Base-by-base conservation (phyloP, 1,140 invertebrate genomes). In the Aradophagus sp. region DNA sequence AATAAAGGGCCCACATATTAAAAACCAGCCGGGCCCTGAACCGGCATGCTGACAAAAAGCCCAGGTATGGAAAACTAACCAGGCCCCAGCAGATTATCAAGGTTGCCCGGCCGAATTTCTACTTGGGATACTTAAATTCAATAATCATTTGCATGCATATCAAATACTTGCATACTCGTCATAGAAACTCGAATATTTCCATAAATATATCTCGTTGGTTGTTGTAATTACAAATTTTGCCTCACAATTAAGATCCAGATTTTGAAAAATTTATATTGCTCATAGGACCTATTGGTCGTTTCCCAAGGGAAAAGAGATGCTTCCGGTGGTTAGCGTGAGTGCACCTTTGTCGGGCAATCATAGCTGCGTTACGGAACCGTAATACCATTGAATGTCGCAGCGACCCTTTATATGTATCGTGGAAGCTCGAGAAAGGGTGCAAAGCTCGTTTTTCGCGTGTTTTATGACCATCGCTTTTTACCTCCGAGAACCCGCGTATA, bases 401-500 rank as follows among this genome's bases (percentile, higher is more conserved):
- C 47, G 56, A 55, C 56, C 34, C 55, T 53, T 35, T 56, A 56
- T 34, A 53, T 41, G 56, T 70, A 70, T 48, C 50, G 16, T 52
- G 44, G 36, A 55, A 48, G 47, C 53, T 39, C 41, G 44, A 29
- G 55, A 68, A 44, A 70, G 65, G 52, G 50, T 44, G 70, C 62
- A 27, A 53, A 71, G 48, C 47, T 68, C 63, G 53, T 73, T 73
- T 74, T 69, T 74, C 53, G 50, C 71, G 59, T 74, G 71, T 69
- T 74, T 74, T 69, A 74, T 55, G 65, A 74, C 53, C 59, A 70
- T 69, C 48, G 66, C 38, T 66, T 74, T 70, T 70, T 66, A 48
- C 58, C 62, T 47, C 13, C 35, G 42, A 48, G 70, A 52, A 42
- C 38, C 45, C 65, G 56, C 50, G 39, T 53, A 61, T 44, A 72